phyloP scores from a whole-genome alignment of 2,888 invertebrate genomes.

The Dendrolimus houi region DNA sequence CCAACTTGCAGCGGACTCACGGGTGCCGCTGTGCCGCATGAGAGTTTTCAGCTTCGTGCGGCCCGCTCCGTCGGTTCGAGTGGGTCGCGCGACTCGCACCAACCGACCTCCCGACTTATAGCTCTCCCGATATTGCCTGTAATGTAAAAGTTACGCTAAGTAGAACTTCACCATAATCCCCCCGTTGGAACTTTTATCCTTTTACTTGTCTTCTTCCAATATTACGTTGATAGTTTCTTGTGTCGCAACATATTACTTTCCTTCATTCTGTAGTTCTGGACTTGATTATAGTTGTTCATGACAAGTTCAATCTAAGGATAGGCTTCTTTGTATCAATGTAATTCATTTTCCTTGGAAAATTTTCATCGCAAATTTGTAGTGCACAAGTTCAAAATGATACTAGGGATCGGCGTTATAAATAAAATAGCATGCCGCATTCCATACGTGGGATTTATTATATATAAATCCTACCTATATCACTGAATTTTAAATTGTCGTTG shows the following conservation, averaged over 20 bases:
- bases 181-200: constrained; percentile 39
- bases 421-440: too few relatives aligned
- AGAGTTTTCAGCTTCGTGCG: constrained; percentile 50
- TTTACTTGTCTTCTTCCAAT: constrained; percentile 32
- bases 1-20: constrained; percentile 37
- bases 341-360: too few relatives aligned
- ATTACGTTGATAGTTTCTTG: constrained; percentile 26
- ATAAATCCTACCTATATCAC: neutral
- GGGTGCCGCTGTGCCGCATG: constrained; percentile 42
- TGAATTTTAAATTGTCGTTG: neutral
- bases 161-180: constrained; percentile 50
- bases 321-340: too few relatives aligned
- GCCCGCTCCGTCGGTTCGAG: constrained; percentile 29
- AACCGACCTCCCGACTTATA: constrained; percentile 30
- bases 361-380: too few relatives aligned
- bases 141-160: constrained; percentile 55
- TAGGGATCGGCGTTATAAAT: too few relatives aligned
- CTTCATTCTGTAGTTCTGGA: neutral
- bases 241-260: constrained; percentile 6
- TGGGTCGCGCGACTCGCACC: constrained; percentile 34
- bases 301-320: too few relatives aligned
- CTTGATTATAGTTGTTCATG: neutral
- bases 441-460: too few relatives aligned
- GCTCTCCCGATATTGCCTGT: constrained; percentile 51
- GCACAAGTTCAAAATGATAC: too few relatives aligned